Base-by-base conservation (phyloP, 2,888 invertebrate species). In the Clistopyga incitator region DNA sequence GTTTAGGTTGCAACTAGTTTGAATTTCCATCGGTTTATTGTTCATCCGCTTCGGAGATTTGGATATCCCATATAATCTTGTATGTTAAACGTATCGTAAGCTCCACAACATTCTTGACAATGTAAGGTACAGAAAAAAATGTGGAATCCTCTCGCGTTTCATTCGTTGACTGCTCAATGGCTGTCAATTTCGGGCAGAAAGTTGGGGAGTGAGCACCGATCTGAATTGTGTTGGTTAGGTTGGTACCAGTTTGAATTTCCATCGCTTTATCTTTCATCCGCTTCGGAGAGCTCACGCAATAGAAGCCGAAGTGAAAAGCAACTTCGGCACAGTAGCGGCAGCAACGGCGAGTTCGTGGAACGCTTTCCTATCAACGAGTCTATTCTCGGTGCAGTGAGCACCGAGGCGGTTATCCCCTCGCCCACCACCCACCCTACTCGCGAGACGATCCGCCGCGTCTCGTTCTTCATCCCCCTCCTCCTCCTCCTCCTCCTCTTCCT, bases 371-470 rank as follows among this genome's bases (percentile, higher is more conserved):
- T 77, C 70, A 20, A 71, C 64, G 42, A 65, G 77, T 81, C 76
- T 81, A 81, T 77, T 78, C 61, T 56, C 78, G 76, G 82, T 82
- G 38, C 67, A 74, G 78, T 78, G 78, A 52, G 61, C 74, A 82
- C 38, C 59, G 56, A 68, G 47, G 29, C 59, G 15, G 56, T 47
- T 65, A 52, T 72, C 15, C 25, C 18, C 29, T 52, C 52, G 38
- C 72, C 65, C 61, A 72, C 61, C 77, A 71, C 29, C 54, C 74
- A 59, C 78, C 38, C 70, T 56, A 67, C 11, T 25, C 47, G 34
- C 74, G 52, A 38, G 64, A 45, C 65, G 50, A 34, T 47, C 34
- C 45, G 65, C 78, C 65, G 71, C 75, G 79, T 70, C 42, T 68
- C 65, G 11, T 18, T 64, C 59, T 15, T 23, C 56, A 42, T 61